These are phyloP conservation scores for Sylvilagus bachmani DNA, from an alignment of 2,113 vertebrate species.

Conservation along the genomic window DNA sequence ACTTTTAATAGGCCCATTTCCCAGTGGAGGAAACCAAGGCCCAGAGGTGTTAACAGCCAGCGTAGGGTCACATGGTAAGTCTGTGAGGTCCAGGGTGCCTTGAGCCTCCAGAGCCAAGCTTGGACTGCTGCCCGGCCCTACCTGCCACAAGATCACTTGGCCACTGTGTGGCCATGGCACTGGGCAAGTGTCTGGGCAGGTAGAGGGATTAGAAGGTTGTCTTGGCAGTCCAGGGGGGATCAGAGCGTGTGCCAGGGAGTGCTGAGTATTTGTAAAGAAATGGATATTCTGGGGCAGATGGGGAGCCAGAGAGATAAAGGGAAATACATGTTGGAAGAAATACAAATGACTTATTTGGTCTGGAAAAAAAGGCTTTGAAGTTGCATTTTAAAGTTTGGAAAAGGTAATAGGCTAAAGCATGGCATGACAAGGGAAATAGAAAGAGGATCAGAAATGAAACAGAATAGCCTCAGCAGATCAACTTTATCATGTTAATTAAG, in stretches of 20 bases:
- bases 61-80: background rate
- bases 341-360: background rate
- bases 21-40: constrained; percentile 1
- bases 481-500: constrained; percentile 46
- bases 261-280: background rate
- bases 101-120: background rate
- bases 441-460: constrained; percentile 40
- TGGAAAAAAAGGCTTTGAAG: constrained; percentile 32
- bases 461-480: constrained; percentile 1
- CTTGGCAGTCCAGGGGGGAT: background rate
- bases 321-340: background rate
- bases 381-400: constrained; percentile 50
- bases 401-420: constrained; percentile 37
- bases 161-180: background rate
- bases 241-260: background rate
- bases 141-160: background rate
- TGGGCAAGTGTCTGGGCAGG: background rate
- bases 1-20: constrained; percentile 12
- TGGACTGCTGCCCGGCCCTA: background rate
- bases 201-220: background rate
- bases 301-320: background rate
- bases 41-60: background rate
- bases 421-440: constrained; percentile 36
- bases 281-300: background rate
- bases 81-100: background rate